These are phyloP conservation scores for Oreochromis niloticus DNA, from an alignment of 2,113 vertebrate species.

Conservation along the genomic window DNA sequence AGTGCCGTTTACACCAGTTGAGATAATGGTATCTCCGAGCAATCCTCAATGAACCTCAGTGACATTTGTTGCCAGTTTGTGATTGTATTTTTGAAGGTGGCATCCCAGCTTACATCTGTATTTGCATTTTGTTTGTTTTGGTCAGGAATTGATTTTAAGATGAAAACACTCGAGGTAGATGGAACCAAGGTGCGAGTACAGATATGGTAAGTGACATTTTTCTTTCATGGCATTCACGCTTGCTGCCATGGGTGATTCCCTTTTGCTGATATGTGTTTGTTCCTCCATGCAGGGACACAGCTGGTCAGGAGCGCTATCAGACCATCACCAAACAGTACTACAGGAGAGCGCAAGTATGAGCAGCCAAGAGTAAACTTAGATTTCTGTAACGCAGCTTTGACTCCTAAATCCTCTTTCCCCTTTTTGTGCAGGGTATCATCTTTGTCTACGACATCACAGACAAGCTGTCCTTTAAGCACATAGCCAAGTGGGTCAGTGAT, in stretches of 20 bases:
- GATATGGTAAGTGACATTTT: conserved; percentile 72
- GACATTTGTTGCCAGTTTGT: neutral
- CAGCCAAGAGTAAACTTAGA: neutral
- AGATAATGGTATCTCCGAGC: neutral
- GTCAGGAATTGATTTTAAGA: conserved; percentile 78
- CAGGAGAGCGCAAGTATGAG: conserved; percentile 83
- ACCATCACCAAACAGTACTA: conserved; percentile 99
- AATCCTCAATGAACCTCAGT: neutral
- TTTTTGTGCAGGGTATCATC: conserved; percentile 82
- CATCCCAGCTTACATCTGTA: neutral
- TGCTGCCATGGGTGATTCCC: neutral
- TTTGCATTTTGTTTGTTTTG: neutral
- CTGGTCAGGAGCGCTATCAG: conserved; percentile 94
- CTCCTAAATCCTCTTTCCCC: neutral
- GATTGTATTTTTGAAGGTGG: neutral
- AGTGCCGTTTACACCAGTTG: neutral
- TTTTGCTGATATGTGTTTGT: neutral
- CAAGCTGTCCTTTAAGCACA: conserved; percentile 90
- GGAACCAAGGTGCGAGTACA: conserved; percentile 76
- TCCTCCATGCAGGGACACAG: conserved; percentile 84
- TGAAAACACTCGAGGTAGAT: conserved; percentile 77
- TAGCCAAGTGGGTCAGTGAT: conserved; percentile 94
- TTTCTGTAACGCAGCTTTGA: neutral
- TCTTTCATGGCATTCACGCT: neutral
- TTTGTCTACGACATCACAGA: conserved; percentile 93